Conservation (phyloP, 2,113 vertebrate genomes). For the Caracal caracal region DNA sequence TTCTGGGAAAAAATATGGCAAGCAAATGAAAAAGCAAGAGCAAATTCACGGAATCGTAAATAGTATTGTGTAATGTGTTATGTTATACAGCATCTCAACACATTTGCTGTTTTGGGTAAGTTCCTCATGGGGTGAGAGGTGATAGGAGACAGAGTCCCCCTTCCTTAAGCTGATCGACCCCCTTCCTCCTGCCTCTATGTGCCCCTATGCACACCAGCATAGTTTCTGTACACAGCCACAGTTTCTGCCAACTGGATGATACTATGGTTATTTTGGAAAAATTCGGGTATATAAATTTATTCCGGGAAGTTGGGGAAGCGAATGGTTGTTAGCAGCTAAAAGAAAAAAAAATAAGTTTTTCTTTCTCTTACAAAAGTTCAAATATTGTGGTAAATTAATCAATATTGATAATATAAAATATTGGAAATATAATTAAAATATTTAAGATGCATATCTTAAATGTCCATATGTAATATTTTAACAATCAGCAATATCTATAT, state of each 20-base stretch:
- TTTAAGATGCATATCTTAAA: neutral
- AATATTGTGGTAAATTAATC: neutral
- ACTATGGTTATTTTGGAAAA: neutral
- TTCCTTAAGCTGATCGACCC: neutral
- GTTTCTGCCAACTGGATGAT: neutral
- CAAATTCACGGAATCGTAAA: neutral
- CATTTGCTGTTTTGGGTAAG: neutral
- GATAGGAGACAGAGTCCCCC: neutral
- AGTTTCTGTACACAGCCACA: neutral
- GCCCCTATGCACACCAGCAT: rapidly evolving
- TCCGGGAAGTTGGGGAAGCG: neutral
- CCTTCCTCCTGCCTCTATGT: neutral
- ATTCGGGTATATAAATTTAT: neutral
- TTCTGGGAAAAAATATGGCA: neutral
- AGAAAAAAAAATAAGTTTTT: neutral
- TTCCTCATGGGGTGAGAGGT: neutral
- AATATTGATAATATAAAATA: neutral
- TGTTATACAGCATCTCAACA: neutral
- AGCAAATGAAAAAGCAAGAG: neutral
- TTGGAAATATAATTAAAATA: neutral
- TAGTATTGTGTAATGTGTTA: neutral
- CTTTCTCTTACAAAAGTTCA: neutral
- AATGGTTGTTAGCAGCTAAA: neutral
- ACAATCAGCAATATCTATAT: neutral
- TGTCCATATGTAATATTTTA: neutral